phyloP scores from a whole-genome alignment of 2,797 vertebrate genomes.

The Tokudaia tokunoshimensis region DNA sequence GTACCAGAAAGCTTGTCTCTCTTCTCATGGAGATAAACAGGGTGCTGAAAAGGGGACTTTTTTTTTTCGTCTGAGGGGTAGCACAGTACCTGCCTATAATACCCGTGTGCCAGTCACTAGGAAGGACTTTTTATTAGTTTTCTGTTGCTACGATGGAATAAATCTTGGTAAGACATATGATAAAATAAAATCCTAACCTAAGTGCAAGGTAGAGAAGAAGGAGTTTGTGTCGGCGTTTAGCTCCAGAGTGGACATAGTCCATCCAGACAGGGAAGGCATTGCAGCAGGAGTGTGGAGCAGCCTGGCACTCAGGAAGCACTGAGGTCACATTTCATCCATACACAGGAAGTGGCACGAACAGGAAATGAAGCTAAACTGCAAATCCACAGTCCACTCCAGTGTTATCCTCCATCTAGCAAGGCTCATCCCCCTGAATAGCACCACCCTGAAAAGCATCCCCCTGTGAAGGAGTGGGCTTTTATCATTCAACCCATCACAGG shows the following conservation, averaged over 20 bases:
- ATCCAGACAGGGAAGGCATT: background rate
- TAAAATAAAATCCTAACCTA: background rate
- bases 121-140: background rate
- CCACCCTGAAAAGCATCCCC: background rate
- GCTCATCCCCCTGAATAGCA: background rate
- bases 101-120: background rate
- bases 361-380: background rate
- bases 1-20: background rate
- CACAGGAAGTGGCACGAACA: background rate
- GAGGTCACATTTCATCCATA: background rate
- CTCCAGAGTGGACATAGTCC: background rate
- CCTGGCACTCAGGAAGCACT: background rate
- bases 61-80: conserved; percentile 1
- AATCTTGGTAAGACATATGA: background rate
- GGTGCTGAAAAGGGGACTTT: background rate
- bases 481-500: background rate
- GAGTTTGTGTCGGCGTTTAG: background rate
- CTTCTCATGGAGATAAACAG: background rate
- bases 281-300: background rate
- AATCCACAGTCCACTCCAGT: background rate
- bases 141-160: background rate
- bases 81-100: background rate
- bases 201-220: background rate
- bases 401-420: background rate
- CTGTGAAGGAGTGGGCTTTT: background rate